phyloP scores from a whole-genome alignment of 2,888 invertebrate genomes.

The Lithophane socia region DNA sequence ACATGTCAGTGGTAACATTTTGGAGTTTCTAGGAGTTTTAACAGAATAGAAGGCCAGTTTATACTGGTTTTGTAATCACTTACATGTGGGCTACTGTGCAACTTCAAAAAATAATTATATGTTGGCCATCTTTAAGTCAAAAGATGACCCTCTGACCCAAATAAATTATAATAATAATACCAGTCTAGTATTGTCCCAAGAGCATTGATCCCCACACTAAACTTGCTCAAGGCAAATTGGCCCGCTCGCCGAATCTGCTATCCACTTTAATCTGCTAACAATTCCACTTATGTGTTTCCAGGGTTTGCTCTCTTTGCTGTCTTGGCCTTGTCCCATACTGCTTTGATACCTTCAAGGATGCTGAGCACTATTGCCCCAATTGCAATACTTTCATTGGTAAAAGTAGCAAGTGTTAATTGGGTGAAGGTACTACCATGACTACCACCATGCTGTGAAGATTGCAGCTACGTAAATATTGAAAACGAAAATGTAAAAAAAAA shows the following conservation, averaged over 20 bases:
- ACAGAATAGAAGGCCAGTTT: background rate
- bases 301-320: conserved; percentile 88
- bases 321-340: conserved; percentile 87
- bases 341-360: conserved; percentile 88
- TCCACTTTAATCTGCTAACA: conserved; percentile 12
- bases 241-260: background rate
- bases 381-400: conserved; percentile 88
- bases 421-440: conserved; percentile 11
- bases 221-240: background rate
- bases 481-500: conserved; percentile 26
- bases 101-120: background rate
- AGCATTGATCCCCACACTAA: background rate
- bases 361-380: conserved; percentile 88
- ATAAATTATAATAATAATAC: background rate
- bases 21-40: background rate
- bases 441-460: conserved; percentile 28
- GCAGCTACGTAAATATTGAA: conserved; percentile 30
- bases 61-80: background rate
- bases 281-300: conserved; percentile 65
- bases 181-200: background rate
- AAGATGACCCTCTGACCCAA: background rate
- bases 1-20: background rate
- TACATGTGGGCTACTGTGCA: background rate
- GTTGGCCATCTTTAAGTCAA: background rate
- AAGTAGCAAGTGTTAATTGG: conserved; percentile 82